Percentiles rank a stretch among this genome's conserved stretches.
phyloP scores from a whole-genome alignment of 2,113 vertebrate genomes.

The Formicarius rufipectus region DNA sequence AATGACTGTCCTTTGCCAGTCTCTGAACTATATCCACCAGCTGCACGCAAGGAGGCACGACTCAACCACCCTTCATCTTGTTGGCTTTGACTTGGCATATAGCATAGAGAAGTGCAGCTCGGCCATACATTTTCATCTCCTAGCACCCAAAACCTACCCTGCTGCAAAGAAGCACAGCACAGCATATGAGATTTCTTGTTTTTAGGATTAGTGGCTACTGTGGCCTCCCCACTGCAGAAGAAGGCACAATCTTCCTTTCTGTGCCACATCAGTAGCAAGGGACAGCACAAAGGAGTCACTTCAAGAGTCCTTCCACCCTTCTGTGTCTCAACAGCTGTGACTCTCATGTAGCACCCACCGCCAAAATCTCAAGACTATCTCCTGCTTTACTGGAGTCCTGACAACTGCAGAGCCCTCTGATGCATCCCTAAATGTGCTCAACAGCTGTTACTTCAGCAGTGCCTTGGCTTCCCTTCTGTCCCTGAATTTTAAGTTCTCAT shows the following conservation, averaged over 20 bases:
- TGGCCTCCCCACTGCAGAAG: neutral
- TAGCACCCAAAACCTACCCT: neutral
- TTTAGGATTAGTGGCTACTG: neutral
- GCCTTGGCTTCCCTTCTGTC: neutral
- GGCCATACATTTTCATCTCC: neutral
- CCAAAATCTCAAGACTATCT: neutral
- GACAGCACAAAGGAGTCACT: neutral
- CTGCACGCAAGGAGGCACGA: neutral
- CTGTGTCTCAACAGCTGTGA: neutral
- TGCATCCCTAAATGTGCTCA: accelerated
- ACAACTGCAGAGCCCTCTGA: neutral
- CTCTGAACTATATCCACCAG: neutral
- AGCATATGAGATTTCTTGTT: neutral
- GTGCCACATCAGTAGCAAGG: neutral
- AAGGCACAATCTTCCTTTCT: neutral
- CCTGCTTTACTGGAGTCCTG: neutral
- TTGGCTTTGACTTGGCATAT: neutral
- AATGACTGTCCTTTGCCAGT: neutral
- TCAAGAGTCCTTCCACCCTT: neutral
- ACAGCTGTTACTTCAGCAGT: neutral
- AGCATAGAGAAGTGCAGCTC: neutral
- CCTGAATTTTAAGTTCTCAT: neutral
- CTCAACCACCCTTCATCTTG: neutral
- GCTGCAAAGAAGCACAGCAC: neutral
- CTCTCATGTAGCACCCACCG: neutral